Evolutionary conservation across 1,140 invertebrate species (phyloP).

Genomic region (Zaprionus africanus): DNA sequence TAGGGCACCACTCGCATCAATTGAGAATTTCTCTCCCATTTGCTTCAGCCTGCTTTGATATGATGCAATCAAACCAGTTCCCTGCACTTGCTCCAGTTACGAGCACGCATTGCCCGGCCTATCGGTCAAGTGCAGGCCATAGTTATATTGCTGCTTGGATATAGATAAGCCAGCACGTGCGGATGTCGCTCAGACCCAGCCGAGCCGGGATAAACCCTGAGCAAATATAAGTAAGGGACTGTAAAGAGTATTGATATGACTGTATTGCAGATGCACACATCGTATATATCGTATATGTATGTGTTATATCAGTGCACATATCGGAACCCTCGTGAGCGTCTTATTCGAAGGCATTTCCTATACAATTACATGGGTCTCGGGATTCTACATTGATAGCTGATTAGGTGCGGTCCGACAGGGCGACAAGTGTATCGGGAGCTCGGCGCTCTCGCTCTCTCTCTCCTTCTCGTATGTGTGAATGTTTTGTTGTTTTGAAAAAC

Average conservation of each 20-base stretch:
- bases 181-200: background rate
- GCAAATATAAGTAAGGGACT: background rate
- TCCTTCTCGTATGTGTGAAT: conserved; percentile 3
- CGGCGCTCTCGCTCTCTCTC: background rate
- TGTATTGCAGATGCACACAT: background rate
- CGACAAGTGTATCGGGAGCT: conserved; percentile 14
- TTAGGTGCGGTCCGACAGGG: conserved; percentile 24
- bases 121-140: conserved; percentile 1
- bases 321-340: conserved; percentile 17
- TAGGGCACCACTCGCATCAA: background rate
- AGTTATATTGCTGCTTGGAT: background rate
- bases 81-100: conserved; percentile 4
- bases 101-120: background rate
- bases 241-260: background rate
- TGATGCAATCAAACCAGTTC: conserved; percentile 1
- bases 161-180: conserved; percentile 8
- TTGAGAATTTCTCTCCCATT: background rate
- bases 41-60: background rate
- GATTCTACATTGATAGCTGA: conserved; percentile 55
- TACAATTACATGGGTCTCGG: conserved; percentile 14
- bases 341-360: conserved; percentile 25
- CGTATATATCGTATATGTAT: background rate
- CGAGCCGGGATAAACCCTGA: background rate
- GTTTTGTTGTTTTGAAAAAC: conserved; percentile 62
- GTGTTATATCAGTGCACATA: conserved; percentile 2